Evolutionary conservation across 2,797 vertebrate genomes (phyloP), one percentile per base, ranked within the genome.

Genomic region (Phataginus tetradactyla): DNA sequence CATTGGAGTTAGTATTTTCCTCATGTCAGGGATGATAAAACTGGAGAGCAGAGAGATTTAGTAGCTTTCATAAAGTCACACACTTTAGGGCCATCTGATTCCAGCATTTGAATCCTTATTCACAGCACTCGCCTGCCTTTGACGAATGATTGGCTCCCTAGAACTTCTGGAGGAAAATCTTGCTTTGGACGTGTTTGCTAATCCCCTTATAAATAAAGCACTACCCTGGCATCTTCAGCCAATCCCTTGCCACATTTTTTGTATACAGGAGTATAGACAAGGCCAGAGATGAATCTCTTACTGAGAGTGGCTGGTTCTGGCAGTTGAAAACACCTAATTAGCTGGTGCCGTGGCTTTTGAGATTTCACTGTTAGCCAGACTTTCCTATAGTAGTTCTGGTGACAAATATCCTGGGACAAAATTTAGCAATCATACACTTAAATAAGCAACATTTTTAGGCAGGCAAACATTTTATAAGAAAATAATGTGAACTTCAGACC

Each of bases 381-480:
- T 77, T 90, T 74, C 53, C n/a, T 80, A 27, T 68, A 68, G 21
- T 91, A 7, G 11, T 74, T 91, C 59, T 90, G 49, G n/a, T 66
- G 77, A 72, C 53, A 86, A 80, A 89, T 59, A 91, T 51, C 49
- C 15, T 57, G 79, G 75, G n/a, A 95, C 45, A 94, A 94, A 92
- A 91, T 86, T 79, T 64, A 86, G 51, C 51, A 69, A 55, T 89
- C 59, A 55, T 15, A 66, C 27, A 94, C 29, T 7, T 55, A 78
- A 75, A 66, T 64, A 91, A 8, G 17, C 51, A 90, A 87, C 42
- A 84, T 49, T 57, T 87, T 78, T 80, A 93, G 71, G 7, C 37
- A 83, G 72, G n/a, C 63, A 45, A 96, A 77, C 2, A 61, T 17
- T 91, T 64, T 66, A 21, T 74, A 85, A 86, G 57, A 78, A 74